Conservation (phyloP, 53 echinoderm and acorn worm genomes). For the Apostichopus leukothele region DNA sequence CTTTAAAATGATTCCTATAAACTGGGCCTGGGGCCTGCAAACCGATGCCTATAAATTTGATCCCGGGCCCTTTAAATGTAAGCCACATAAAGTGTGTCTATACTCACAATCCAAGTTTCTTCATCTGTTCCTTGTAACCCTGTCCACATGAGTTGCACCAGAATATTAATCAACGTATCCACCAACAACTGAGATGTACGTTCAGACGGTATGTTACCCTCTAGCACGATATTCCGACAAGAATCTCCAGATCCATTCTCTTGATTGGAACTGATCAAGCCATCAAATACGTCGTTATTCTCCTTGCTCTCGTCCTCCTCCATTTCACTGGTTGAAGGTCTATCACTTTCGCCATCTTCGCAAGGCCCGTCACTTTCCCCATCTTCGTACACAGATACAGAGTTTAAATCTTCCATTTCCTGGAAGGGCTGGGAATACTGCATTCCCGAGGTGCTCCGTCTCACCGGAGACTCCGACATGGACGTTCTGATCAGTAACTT, state of each 20-base stretch:
- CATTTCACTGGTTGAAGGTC: neutral
- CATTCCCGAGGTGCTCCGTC: constrained; percentile 14
- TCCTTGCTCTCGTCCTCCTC: constrained; percentile 4
- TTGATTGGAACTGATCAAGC: neutral
- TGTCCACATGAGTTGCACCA: constrained; percentile 90
- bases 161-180: constrained; percentile 87
- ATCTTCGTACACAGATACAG: neutral
- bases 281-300: neutral
- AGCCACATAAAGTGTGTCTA: neutral
- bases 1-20: no score
- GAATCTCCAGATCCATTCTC: neutral
- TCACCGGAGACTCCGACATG: constrained; percentile 22
- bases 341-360: neutral
- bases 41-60: no score
- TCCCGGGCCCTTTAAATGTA: no score
- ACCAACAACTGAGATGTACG: constrained; percentile 76
- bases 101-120: constrained; percentile 89
- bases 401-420: neutral
- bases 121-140: constrained; percentile 79
- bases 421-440: neutral
- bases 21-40: no score
- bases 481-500: constrained; percentile 62
- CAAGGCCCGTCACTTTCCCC: constrained; percentile 1
- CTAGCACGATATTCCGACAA: neutral
- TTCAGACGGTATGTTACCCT: constrained; percentile 50